A percentile compares a stretch with the other conserved stretches of the same genome.
Conservation (phyloP, 2,797 vertebrate species). For the Tauraco hartlaubi region DNA sequence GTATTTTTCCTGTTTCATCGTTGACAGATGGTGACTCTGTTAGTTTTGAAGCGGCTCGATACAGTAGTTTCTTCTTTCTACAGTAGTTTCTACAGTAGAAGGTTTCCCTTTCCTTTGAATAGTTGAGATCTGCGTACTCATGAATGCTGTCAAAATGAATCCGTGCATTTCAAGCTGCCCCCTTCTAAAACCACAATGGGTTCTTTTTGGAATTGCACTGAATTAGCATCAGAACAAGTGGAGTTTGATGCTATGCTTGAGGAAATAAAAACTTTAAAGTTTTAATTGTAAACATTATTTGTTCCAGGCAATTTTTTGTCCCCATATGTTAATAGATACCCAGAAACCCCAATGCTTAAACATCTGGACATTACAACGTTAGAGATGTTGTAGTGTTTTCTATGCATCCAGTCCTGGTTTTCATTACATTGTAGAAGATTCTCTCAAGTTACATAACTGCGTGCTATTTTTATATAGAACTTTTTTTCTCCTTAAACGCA, state of each 20-base stretch:
- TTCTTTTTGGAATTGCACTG: background rate
- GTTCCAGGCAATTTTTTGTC: background rate
- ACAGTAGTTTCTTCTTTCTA: background rate
- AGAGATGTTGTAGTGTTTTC: background rate
- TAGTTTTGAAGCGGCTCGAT: background rate
- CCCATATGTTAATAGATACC: background rate
- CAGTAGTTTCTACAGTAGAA: background rate
- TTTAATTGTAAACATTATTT: background rate
- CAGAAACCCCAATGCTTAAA: background rate
- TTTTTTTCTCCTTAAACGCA: background rate
- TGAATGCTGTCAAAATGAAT: background rate
- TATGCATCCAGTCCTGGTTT: background rate
- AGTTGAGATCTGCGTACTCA: background rate
- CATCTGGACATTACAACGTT: background rate
- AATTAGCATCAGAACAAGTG: background rate
- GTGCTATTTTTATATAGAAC: background rate
- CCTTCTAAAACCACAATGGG: background rate
- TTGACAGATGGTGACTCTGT: conserved; percentile 48
- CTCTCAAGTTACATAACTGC: background rate
- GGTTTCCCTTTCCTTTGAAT: background rate
- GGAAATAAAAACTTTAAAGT: background rate
- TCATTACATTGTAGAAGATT: background rate
- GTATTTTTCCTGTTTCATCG: conserved; percentile 12
- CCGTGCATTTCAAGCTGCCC: background rate
- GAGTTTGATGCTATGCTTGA: background rate